Conservation (phyloP, 1,140 invertebrate genomes). For the Epicauta chinensis region DNA sequence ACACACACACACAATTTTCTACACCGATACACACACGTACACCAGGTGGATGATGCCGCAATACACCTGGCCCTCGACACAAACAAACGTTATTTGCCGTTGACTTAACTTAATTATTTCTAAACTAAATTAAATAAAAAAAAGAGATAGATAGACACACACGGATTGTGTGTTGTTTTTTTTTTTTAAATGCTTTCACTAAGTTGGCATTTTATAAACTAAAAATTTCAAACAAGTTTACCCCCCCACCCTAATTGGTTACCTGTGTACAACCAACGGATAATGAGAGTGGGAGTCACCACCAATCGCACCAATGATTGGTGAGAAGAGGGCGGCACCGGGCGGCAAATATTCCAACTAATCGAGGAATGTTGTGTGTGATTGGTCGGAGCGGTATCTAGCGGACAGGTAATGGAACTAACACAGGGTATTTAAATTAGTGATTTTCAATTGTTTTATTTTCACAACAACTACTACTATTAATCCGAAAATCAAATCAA, state of each 20-base stretch:
- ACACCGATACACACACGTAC: neutral
- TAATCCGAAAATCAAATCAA: too few relatives aligned
- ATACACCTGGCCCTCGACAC: neutral
- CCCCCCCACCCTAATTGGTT: conserved; percentile 24
- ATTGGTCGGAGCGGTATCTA: conserved; percentile 11
- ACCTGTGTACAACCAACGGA: conserved; percentile 27
- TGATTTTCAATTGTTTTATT: too few relatives aligned
- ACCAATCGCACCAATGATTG: conserved; percentile 17
- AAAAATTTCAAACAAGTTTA: conserved; percentile 43
- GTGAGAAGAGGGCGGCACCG: too few relatives aligned
- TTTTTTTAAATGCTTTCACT: conserved; percentile 30
- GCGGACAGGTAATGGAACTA: conserved; percentile 19
- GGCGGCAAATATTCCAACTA: conserved; percentile 20
- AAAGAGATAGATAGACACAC: conserved; percentile 1
- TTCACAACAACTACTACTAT: too few relatives aligned
- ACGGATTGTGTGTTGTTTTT: too few relatives aligned
- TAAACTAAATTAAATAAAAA: conserved; percentile 20
- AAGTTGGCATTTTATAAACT: conserved; percentile 35
- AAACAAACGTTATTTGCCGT: neutral
- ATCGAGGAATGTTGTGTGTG: conserved; percentile 18
- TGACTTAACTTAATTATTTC: conserved; percentile 1
- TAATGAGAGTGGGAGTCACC: neutral
- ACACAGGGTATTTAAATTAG: neutral
- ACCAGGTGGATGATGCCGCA: neutral
- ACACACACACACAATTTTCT: neutral